Percentiles rank a stretch among this genome's conserved stretches.
phyloP scores from a whole-genome alignment of 2,113 vertebrate species.

The Pagrus major region DNA sequence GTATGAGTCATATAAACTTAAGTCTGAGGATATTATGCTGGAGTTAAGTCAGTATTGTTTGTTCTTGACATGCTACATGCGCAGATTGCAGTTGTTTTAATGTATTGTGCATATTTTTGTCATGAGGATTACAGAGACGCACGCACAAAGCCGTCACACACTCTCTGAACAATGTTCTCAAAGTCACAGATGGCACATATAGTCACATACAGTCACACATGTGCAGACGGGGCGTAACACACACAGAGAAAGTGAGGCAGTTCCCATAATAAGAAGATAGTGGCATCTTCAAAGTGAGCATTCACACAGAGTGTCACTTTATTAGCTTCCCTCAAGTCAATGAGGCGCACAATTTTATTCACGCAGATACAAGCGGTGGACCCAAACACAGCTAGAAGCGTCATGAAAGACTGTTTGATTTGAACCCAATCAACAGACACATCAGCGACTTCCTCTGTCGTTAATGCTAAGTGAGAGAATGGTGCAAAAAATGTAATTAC shows the following conservation, averaged over 20 bases:
- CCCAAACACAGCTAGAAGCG: constrained; percentile 29
- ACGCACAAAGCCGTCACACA: constrained; percentile 6
- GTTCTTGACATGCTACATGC: not conserved
- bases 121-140: constrained; percentile 23
- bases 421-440: constrained; percentile 56
- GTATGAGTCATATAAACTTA: not conserved
- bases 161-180: not conserved
- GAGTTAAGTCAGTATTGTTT: not conserved
- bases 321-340: constrained; percentile 40
- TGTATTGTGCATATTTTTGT: not conserved
- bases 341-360: constrained; percentile 14
- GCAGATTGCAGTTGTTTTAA: not conserved
- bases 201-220: not conserved
- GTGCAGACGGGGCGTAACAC: not conserved
- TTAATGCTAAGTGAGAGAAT: constrained; percentile 29
- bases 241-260: not conserved
- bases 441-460: constrained; percentile 46
- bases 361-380: constrained; percentile 7
- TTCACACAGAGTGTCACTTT: constrained; percentile 37
- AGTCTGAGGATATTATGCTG: not conserved
- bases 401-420: constrained; percentile 55
- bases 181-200: constrained; percentile 12
- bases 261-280: not conserved
- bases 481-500: constrained; percentile 62
- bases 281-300: constrained; percentile 43